Conservation (phyloP, 2,113 vertebrate genomes). For the Micronycteris hirsuta region DNA sequence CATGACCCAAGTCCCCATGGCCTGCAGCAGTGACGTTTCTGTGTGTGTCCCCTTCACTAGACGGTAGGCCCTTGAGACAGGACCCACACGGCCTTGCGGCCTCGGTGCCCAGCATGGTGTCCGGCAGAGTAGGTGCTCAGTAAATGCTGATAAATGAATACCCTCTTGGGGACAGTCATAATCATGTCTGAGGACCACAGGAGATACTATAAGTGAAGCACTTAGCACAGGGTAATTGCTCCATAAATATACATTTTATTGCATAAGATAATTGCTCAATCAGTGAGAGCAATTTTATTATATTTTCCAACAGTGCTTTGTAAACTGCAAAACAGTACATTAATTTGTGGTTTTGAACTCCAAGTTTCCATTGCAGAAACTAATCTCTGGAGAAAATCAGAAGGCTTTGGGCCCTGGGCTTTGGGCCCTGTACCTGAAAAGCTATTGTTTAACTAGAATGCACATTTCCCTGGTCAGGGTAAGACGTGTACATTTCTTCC, state of each 20-base stretch:
- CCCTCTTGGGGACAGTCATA: background rate
- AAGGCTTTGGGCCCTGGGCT: fast-evolving
- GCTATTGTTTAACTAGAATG: background rate
- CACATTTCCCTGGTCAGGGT: background rate
- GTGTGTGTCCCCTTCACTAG: background rate
- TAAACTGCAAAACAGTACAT: background rate
- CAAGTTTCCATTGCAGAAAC: background rate
- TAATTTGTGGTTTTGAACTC: background rate
- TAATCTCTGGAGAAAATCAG: background rate
- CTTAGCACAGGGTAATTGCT: background rate
- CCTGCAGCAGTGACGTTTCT: background rate
- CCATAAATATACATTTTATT: background rate
- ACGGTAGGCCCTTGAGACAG: background rate
- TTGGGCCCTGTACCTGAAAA: background rate
- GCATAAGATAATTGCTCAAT: background rate
- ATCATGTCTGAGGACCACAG: background rate
- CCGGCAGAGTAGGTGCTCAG: background rate
- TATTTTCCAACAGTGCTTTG: background rate
- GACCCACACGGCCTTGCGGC: background rate
- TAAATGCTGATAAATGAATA: background rate
- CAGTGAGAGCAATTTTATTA: constrained; percentile 3
- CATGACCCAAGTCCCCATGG: background rate
- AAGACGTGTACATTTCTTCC: background rate
- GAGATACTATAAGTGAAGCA: background rate
- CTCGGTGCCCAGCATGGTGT: background rate